These are phyloP conservation scores for Manis pentadactyla DNA, from an alignment of 2,797 vertebrate species.

Conservation along the genomic window DNA sequence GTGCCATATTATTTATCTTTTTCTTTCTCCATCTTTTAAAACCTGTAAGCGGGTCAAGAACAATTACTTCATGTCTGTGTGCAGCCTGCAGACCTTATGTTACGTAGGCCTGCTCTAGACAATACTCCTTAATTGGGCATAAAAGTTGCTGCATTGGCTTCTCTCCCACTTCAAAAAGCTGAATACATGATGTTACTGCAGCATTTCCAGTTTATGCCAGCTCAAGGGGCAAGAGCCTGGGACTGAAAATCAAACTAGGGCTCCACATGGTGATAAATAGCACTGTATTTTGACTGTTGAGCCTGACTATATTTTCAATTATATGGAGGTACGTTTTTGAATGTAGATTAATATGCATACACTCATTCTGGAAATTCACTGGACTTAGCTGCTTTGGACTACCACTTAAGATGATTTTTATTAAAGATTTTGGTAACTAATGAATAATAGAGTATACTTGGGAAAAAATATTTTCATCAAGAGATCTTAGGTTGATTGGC, in stretches of 20 bases:
- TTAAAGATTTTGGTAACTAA: conserved; percentile 72
- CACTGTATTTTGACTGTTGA: conserved; percentile 18
- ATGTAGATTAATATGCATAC: conserved; percentile 61
- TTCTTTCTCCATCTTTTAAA: conserved; percentile 48
- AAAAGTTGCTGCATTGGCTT: conserved; percentile 72
- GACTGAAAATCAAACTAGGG: not conserved
- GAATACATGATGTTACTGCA: conserved; percentile 68
- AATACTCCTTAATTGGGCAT: conserved; percentile 60
- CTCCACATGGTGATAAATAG: not conserved
- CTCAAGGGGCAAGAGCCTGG: conserved; percentile 46
- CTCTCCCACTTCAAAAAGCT: conserved; percentile 63
- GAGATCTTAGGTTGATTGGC: not conserved
- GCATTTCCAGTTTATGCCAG: conserved; percentile 51
- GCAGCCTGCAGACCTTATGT: conserved; percentile 66
- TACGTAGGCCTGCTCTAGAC: conserved; percentile 73
- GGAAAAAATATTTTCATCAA: conserved; percentile 35
- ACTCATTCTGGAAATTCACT: conserved; percentile 63
- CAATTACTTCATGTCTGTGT: conserved; percentile 68
- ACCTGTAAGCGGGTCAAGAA: conserved; percentile 71
- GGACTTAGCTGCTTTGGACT: conserved; percentile 56
- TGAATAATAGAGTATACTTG: conserved; percentile 53
- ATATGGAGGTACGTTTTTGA: conserved; percentile 38
- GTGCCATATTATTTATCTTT: conserved; percentile 51
- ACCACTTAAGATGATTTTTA: conserved; percentile 54
- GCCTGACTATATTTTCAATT: conserved; percentile 46